Evolutionary conservation across 2,797 vertebrate genomes (phyloP).

Genomic region (Catostomus latipinnis): DNA sequence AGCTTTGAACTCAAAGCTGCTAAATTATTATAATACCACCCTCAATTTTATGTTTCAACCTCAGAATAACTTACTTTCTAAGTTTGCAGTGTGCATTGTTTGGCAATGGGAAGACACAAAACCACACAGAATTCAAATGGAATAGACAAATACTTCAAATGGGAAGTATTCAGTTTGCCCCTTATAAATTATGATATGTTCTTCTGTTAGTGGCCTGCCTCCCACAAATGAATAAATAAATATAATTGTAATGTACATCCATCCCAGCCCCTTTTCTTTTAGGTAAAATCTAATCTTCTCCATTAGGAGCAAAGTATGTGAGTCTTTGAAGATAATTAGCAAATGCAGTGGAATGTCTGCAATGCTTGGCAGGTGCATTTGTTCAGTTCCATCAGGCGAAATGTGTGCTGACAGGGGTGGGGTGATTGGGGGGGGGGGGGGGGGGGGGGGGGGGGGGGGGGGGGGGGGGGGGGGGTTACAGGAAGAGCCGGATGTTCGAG

Average conservation of each 20-base stretch:
- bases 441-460: slow-evolving; percentile 64
- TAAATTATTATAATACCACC: slow-evolving; percentile 63
- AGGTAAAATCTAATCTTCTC: slow-evolving; percentile 71
- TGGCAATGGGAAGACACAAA: slow-evolving; percentile 1
- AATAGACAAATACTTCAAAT: slow-evolving; percentile 50
- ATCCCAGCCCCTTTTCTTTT: slow-evolving; percentile 68
- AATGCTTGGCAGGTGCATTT: slow-evolving; percentile 80
- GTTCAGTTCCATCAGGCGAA: slow-evolving; percentile 77
- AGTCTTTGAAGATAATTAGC: slow-evolving; percentile 84
- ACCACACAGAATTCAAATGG: background rate
- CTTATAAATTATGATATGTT: slow-evolving; percentile 71
- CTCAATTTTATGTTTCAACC: slow-evolving; percentile 60
- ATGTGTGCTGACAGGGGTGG: slow-evolving; percentile 76
- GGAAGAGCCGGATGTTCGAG: slow-evolving; percentile 48
- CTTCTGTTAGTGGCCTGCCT: slow-evolving; percentile 68
- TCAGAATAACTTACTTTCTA: slow-evolving; percentile 49
- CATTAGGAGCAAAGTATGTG: slow-evolving; percentile 76
- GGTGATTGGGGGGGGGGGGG: slow-evolving; percentile 69
- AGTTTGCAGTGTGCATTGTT: slow-evolving; percentile 45
- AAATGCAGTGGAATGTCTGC: slow-evolving; percentile 79
- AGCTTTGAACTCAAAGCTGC: slow-evolving; percentile 51
- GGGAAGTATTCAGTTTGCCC: slow-evolving; percentile 66
- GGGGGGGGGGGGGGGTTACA: slow-evolving; percentile 67
- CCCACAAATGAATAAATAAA: slow-evolving; percentile 78
- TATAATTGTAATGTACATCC: slow-evolving; percentile 77